A percentile compares a stretch with the other conserved stretches of the same genome.
phyloP scores from a whole-genome alignment of 2,113 vertebrate genomes.

The Bos javanicus region DNA sequence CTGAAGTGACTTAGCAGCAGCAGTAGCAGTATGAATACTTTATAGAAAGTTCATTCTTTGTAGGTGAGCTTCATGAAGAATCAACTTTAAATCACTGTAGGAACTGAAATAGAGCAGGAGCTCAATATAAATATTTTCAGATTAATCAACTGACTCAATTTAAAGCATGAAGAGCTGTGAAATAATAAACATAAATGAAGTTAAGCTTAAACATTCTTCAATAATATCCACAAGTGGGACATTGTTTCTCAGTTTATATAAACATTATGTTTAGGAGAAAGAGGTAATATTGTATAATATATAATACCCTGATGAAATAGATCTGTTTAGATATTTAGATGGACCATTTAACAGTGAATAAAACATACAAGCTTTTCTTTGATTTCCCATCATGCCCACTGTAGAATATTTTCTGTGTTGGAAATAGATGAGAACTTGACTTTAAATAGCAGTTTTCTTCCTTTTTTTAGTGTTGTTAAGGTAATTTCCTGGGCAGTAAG shows the following conservation, averaged over 20 bases:
- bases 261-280: not conserved
- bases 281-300: not conserved
- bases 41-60: not conserved
- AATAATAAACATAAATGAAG: conserved; percentile 32
- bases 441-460: conserved; percentile 3
- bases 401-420: not conserved
- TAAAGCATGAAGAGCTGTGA: not conserved
- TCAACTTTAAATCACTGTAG: not conserved
- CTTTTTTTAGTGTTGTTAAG: not conserved
- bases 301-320: not conserved
- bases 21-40: not conserved
- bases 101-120: not conserved
- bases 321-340: not conserved
- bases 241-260: not conserved
- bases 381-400: not conserved
- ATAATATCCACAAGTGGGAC: not conserved
- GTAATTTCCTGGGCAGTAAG: not conserved
- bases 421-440: not conserved
- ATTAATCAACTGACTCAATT: not conserved
- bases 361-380: not conserved
- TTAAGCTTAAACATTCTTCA: not conserved
- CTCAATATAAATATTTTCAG: conserved; percentile 23
- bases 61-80: not conserved
- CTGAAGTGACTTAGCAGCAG: too few species aligned
- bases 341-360: not conserved